Conservation (phyloP, 2,797 vertebrate species). For the Nothura maculosa region DNA sequence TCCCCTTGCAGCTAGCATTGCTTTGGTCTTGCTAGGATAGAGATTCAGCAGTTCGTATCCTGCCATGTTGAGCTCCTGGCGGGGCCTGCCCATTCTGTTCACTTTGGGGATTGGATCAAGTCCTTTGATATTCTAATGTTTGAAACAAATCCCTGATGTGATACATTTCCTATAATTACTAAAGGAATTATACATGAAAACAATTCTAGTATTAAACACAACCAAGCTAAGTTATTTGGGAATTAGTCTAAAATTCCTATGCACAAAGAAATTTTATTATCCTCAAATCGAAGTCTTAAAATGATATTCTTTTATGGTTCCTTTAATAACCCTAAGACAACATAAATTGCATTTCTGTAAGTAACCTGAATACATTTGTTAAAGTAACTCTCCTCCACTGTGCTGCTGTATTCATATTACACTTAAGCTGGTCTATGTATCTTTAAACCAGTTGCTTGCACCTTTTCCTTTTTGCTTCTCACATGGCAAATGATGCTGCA, state of each 20-base stretch:
- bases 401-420: not conserved
- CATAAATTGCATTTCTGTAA: not conserved
- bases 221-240: not conserved
- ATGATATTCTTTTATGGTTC: fast-evolving
- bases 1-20: not conserved
- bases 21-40: not conserved
- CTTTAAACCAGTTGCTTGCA: not conserved
- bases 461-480: not conserved
- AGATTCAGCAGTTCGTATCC: not conserved
- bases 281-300: not conserved
- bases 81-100: not conserved
- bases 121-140: not conserved
- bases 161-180: not conserved
- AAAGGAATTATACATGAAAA: not conserved
- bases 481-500: not conserved
- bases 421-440: not conserved
- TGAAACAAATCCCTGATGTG: not conserved
- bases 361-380: not conserved
- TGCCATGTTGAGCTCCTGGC: not conserved
- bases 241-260: not conserved
- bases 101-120: not conserved
- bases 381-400: not conserved
- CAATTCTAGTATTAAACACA: not conserved
- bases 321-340: not conserved
- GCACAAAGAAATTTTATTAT: not conserved